phyloP scores from a whole-genome alignment of 2,113 vertebrate species.

The Corythaeola cristata region DNA sequence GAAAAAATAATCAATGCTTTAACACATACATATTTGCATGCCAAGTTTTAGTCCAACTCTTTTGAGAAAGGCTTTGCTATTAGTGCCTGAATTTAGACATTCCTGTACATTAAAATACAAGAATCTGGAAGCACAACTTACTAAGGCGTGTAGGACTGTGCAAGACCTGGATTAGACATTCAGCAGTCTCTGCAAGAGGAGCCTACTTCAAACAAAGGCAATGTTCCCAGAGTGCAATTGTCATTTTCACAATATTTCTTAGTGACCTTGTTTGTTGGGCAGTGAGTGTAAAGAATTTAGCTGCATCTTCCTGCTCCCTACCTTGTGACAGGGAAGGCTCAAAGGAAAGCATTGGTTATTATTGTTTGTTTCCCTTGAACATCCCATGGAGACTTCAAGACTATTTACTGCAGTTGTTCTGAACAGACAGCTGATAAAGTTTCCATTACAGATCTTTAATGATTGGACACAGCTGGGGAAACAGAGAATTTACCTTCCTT shows the following conservation, averaged over 20 bases:
- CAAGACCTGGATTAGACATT: neutral
- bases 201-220: neutral
- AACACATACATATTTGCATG: neutral
- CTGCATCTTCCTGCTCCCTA: neutral
- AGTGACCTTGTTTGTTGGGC: neutral
- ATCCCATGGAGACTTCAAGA: neutral
- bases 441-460: neutral
- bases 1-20: neutral
- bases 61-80: neutral
- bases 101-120: neutral
- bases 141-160: neutral
- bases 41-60: neutral
- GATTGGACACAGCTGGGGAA: neutral
- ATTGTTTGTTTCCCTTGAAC: neutral
- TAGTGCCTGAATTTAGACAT: neutral
- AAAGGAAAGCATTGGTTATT: neutral
- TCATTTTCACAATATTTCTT: neutral
- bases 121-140: neutral
- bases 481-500: neutral
- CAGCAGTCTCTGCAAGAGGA: neutral
- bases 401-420: conserved; percentile 17
- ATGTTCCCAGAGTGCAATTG: neutral
- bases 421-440: neutral
- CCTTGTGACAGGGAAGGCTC: neutral
- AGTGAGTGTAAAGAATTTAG: neutral